Conservation (phyloP, 1,140 invertebrate species). For the Drosophila suzukii region DNA sequence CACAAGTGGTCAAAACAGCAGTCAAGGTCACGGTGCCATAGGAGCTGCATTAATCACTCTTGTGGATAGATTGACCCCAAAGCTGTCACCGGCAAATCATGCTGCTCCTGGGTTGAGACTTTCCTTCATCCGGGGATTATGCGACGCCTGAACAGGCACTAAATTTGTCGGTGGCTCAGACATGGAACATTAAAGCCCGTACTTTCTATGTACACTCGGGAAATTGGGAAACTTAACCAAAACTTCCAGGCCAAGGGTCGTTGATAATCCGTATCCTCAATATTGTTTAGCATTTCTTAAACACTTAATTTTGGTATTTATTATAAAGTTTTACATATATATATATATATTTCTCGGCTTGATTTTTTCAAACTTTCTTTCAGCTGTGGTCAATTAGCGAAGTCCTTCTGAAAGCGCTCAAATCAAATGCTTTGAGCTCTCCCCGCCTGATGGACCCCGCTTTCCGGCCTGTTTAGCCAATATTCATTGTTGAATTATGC, state of each 20-base stretch:
- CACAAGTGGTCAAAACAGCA: slow-evolving; percentile 1
- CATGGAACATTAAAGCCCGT: background rate
- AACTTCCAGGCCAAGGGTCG: too few species aligned
- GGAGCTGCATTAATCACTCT: slow-evolving; percentile 8
- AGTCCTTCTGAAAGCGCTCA: slow-evolving; percentile 1
- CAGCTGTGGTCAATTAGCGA: slow-evolving; percentile 14
- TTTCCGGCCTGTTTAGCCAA: slow-evolving; percentile 8
- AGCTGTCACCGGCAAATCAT: background rate
- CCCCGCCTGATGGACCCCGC: background rate
- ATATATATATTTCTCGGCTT: background rate
- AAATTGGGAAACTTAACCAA: too few species aligned
- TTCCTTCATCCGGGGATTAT: slow-evolving; percentile 1
- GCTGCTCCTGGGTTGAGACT: background rate
- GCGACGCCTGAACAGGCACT: background rate
- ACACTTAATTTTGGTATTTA: too few species aligned
- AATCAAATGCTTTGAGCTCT: background rate
- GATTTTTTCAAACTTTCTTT: background rate
- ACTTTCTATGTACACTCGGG: background rate
- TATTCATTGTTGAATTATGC: slow-evolving; percentile 50
- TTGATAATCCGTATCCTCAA: too few species aligned
- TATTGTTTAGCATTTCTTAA: too few species aligned
- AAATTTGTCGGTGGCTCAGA: too few species aligned
- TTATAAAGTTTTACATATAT: too few species aligned
- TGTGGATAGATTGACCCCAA: background rate
- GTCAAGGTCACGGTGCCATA: slow-evolving; percentile 1